Evolutionary conservation across 2,888 invertebrate species (phyloP).

Genomic region (Euspilapteryx auroguttella): DNA sequence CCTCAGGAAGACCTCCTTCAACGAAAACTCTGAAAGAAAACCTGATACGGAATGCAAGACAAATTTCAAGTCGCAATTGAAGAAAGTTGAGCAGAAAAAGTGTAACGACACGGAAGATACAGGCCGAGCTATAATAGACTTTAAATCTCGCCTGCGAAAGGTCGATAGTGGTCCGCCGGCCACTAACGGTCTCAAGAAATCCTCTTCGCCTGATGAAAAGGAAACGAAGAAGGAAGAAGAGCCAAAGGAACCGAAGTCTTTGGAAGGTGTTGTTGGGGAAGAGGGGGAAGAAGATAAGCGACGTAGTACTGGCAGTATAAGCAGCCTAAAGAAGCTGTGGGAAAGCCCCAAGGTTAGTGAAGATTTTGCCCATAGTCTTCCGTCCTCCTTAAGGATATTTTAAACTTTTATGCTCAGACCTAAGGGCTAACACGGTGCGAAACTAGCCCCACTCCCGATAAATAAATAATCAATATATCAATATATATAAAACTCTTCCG

Average conservation of each 20-base stretch:
- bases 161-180: slow-evolving; percentile 64
- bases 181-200: slow-evolving; percentile 30
- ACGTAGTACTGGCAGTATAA: slow-evolving; percentile 90
- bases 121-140: slow-evolving; percentile 72
- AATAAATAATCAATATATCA: too few relatives aligned
- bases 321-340: slow-evolving; percentile 90
- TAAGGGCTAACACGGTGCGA: too few relatives aligned
- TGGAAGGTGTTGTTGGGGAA: slow-evolving; percentile 32
- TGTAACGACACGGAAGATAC: slow-evolving; percentile 52
- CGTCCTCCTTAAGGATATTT: too few relatives aligned
- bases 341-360: slow-evolving; percentile 71
- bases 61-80: slow-evolving; percentile 69
- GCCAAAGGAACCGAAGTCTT: slow-evolving; percentile 35
- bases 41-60: slow-evolving; percentile 28
- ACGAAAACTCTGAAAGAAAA: slow-evolving; percentile 16
- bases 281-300: slow-evolving; percentile 75
- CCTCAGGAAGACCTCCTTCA: slow-evolving; percentile 39
- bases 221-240: slow-evolving; percentile 20
- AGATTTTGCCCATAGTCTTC: too few relatives aligned
- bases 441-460: too few relatives aligned
- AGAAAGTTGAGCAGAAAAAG: slow-evolving; percentile 70
- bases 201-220: slow-evolving; percentile 23
- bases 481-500: too few relatives aligned
- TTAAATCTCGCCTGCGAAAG: slow-evolving; percentile 81
- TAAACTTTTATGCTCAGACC: too few relatives aligned